Conservation (phyloP, 2,888 invertebrate species). For the Acrocyrtus sp. region DNA sequence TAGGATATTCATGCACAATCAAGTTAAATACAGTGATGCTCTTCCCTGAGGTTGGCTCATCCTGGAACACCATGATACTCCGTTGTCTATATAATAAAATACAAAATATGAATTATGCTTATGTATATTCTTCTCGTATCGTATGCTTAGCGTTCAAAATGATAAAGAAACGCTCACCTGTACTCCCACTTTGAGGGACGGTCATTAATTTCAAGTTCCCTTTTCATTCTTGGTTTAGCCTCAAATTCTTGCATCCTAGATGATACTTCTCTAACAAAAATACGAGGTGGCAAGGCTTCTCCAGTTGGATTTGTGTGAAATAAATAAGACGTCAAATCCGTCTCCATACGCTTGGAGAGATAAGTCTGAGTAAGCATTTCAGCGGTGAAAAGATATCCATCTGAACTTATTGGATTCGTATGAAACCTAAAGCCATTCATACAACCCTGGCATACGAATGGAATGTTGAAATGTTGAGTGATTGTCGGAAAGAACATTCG, state of each 20-base stretch:
- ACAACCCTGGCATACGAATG: too few species aligned
- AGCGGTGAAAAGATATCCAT: too few species aligned
- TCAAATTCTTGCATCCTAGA: background rate
- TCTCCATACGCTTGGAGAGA: background rate
- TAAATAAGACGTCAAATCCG: background rate
- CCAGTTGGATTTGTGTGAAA: too few species aligned
- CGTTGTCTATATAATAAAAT: background rate
- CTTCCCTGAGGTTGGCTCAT: background rate
- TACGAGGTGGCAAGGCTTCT: background rate
- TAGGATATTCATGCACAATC: constrained; percentile 10
- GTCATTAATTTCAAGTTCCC: background rate
- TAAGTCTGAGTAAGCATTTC: too few species aligned
- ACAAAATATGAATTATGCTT: background rate
- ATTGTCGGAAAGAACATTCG: too few species aligned
- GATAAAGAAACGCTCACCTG: constrained; percentile 11
- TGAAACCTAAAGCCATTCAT: too few species aligned
- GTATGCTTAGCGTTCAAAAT: too few species aligned
- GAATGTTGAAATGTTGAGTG: too few species aligned
- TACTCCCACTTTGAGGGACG: background rate
- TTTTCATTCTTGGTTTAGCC: constrained; percentile 2
- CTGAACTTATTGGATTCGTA: too few species aligned
- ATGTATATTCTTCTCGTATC: too few species aligned
- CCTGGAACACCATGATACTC: constrained; percentile 1
- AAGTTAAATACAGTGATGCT: constrained; percentile 1
- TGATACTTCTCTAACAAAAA: background rate